phyloP scores from a whole-genome alignment of 2,888 invertebrate species.

The Macrostomum cliftonense region DNA sequence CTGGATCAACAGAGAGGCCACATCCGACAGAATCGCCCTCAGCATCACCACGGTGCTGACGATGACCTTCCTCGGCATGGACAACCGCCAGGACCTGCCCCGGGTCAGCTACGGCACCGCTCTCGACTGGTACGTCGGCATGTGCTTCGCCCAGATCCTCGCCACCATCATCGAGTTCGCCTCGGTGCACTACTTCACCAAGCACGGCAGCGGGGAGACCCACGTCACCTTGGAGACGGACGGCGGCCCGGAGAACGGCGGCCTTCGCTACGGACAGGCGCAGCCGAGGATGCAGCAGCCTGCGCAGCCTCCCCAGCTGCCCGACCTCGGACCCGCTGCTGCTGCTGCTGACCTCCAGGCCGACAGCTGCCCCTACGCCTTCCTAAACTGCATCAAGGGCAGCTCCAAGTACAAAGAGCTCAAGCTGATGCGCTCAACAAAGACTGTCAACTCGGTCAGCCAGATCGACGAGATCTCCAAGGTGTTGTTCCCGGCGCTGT shows the following conservation, averaged over 20 bases:
- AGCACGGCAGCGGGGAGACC: constrained; percentile 51
- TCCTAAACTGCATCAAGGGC: constrained; percentile 13
- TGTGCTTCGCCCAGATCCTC: constrained; percentile 52
- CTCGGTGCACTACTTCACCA: constrained; percentile 89
- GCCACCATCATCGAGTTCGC: constrained; percentile 79
- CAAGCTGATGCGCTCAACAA: neutral
- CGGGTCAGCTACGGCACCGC: constrained; percentile 71
- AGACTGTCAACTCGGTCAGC: constrained; percentile 52
- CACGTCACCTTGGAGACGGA: too few species aligned
- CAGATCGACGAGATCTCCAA: constrained; percentile 61
- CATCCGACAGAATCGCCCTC: constrained; percentile 52
- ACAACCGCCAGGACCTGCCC: constrained; percentile 59
- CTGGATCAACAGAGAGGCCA: constrained; percentile 79
- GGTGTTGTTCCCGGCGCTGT: constrained; percentile 61
- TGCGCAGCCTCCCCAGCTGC: too few species aligned
- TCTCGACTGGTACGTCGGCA: constrained; percentile 60
- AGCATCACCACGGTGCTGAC: constrained; percentile 65
- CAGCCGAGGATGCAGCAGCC: too few species aligned
- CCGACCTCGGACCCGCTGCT: too few species aligned
- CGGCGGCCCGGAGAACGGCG: too few species aligned
- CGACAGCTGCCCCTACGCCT: constrained; percentile 11
- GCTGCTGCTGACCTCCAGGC: neutral
- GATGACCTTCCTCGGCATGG: constrained; percentile 61
- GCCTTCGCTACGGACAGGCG: too few species aligned
- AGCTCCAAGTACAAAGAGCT: constrained; percentile 9